phyloP scores from a whole-genome alignment of 2,797 vertebrate species.

The Smutsia gigantea region DNA sequence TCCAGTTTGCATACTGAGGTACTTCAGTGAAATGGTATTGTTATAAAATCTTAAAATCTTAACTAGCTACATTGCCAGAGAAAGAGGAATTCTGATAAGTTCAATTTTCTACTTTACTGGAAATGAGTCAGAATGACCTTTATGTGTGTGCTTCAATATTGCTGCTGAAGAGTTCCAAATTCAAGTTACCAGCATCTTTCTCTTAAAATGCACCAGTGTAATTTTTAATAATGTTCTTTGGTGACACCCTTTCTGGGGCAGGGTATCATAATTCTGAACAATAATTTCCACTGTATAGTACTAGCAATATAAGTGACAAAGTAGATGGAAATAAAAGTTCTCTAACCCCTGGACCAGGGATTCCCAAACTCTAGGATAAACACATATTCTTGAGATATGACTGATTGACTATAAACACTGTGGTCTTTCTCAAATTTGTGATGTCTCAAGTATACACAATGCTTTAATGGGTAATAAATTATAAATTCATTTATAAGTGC shows the following conservation, averaged over 20 bases:
- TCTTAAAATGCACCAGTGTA: not conserved
- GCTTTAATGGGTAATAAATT: slow-evolving; percentile 28
- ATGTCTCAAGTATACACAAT: not conserved
- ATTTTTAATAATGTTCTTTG: slow-evolving; percentile 29
- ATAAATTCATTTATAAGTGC: not conserved
- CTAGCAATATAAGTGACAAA: not conserved
- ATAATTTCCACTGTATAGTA: not conserved
- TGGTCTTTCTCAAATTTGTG: not conserved
- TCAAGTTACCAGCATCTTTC: not conserved
- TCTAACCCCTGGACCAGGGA: not conserved
- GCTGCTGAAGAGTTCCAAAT: not conserved
- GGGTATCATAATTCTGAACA: not conserved
- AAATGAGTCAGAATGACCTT: not conserved
- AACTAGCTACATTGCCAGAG: not conserved
- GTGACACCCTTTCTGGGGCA: not conserved
- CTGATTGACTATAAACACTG: not conserved
- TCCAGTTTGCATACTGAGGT: not conserved
- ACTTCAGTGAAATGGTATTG: not conserved
- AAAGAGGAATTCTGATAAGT: not conserved
- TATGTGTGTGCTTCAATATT: not conserved
- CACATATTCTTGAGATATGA: not conserved
- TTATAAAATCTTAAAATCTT: not conserved
- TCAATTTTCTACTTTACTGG: not conserved
- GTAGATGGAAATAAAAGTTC: not conserved
- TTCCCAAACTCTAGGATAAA: not conserved